phyloP scores from a whole-genome alignment of 2,113 vertebrate species.

The Oreochromis spilurus region DNA sequence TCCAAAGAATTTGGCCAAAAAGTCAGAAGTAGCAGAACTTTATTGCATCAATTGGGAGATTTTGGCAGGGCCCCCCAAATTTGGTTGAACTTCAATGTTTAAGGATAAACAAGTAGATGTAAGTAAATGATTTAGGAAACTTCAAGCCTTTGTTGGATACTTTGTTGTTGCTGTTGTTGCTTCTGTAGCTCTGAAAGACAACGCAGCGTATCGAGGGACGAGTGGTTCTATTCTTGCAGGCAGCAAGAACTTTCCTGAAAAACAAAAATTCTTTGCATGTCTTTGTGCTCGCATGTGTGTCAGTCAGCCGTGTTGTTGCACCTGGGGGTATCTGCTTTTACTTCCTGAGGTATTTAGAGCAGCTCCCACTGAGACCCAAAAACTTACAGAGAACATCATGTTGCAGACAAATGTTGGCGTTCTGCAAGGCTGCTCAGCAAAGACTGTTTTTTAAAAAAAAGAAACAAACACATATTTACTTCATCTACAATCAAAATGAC shows the following conservation, averaged over 20 bases:
- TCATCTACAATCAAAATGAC: neutral
- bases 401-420: neutral
- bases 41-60: neutral
- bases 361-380: neutral
- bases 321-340: constrained; percentile 62
- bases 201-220: neutral
- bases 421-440: neutral
- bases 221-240: neutral
- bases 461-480: neutral
- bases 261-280: constrained; percentile 15
- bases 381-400: neutral
- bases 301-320: constrained; percentile 53
- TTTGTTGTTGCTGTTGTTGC: neutral
- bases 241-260: neutral
- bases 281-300: constrained; percentile 35
- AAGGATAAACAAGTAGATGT: neutral
- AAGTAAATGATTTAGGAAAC: neutral
- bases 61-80: neutral
- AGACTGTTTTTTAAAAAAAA: neutral
- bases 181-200: neutral
- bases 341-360: constrained; percentile 34
- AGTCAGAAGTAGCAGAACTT: neutral
- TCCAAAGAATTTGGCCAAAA: neutral
- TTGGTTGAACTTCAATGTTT: neutral
- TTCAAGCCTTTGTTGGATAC: neutral